phyloP scores from a whole-genome alignment of 1,140 invertebrate species.

The Megathymus violae region DNA sequence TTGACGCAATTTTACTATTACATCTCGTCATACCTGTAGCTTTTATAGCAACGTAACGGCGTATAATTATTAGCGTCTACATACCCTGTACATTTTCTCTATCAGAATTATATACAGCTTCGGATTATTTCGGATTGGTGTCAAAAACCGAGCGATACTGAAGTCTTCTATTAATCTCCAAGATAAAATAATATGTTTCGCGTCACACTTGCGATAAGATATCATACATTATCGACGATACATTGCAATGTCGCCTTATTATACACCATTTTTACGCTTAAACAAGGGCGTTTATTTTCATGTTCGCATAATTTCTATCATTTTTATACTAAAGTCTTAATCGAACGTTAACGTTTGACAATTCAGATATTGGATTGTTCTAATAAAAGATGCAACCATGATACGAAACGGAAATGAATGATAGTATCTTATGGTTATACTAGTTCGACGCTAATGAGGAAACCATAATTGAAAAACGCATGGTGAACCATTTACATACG shows the following conservation, averaged over 20 bases:
- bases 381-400: background rate
- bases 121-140: conserved; percentile 9
- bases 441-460: conserved; percentile 6
- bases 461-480: conserved; percentile 23
- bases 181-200: conserved; percentile 19
- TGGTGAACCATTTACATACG: too few relatives aligned
- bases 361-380: too few relatives aligned
- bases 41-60: too few relatives aligned
- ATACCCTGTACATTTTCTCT: conserved; percentile 12
- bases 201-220: conserved; percentile 19
- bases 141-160: conserved; percentile 1
- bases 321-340: too few relatives aligned
- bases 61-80: conserved; percentile 1
- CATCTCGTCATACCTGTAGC: too few relatives aligned
- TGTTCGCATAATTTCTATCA: too few relatives aligned
- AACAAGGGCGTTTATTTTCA: background rate
- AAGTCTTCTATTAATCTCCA: conserved; percentile 8
- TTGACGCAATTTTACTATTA: too few relatives aligned
- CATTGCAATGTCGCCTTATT: background rate
- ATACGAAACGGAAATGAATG: background rate
- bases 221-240: conserved; percentile 6
- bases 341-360: too few relatives aligned
- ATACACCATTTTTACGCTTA: background rate
- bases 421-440: background rate
- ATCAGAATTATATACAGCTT: background rate